Percentiles rank a stretch among this genome's conserved stretches.
These are phyloP conservation scores for Axinella damicornis DNA, from an alignment of 37 sponge, comb jelly and placozoan species.

Conservation along the genomic window DNA sequence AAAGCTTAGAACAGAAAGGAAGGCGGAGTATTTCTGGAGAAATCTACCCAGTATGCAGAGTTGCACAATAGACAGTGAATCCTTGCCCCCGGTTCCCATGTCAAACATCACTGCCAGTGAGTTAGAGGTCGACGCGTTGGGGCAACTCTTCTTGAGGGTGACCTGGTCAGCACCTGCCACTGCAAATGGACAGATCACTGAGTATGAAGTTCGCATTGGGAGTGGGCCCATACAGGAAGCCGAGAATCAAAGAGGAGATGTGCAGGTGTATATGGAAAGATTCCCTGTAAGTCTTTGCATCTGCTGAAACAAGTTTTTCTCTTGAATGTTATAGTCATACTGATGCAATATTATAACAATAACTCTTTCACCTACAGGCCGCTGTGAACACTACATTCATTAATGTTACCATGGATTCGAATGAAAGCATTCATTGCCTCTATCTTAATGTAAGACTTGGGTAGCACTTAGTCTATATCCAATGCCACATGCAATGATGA, in stretches of 20 bases:
- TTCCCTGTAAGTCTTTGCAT: too few relatives aligned
- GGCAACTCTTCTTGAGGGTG: neutral
- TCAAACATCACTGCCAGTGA: neutral
- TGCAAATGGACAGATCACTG: slow-evolving; percentile 1
- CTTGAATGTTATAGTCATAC: too few relatives aligned
- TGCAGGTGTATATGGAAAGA: too few relatives aligned
- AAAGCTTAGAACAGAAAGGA: neutral
- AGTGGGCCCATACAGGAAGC: too few relatives aligned
- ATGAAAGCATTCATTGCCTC: neutral
- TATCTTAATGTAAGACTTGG: neutral
- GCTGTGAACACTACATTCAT: neutral
- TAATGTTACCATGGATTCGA: neutral
- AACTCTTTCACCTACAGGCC: neutral
- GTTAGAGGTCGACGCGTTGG: too few relatives aligned
- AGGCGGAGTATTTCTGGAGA: neutral
- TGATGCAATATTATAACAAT: neutral
- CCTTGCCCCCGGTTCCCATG: neutral
- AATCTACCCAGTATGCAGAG: neutral
- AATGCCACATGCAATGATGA: too few relatives aligned
- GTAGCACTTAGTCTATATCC: neutral
- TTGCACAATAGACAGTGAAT: neutral
- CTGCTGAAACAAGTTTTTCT: too few relatives aligned
- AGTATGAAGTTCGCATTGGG: neutral
- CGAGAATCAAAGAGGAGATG: too few relatives aligned
- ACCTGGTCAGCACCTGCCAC: neutral